phyloP scores from a whole-genome alignment of 1,140 invertebrate species.

The Drepana arcuata region DNA sequence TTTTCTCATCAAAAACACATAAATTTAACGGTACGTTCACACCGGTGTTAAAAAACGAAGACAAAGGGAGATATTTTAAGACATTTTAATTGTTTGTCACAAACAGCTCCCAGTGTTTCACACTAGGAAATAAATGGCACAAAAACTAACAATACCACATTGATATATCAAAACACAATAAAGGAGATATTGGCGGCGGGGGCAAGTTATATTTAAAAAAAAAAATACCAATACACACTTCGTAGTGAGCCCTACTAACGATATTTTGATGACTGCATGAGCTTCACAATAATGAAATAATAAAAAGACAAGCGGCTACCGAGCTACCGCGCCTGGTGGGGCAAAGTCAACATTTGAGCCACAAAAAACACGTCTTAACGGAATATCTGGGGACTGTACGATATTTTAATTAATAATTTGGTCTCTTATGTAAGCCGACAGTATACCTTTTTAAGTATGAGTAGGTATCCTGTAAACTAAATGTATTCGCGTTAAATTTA shows the following conservation, averaged over 20 bases:
- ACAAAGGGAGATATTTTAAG: not conserved
- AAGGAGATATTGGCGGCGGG: conserved; percentile 24
- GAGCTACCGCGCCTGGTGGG: too few relatives aligned
- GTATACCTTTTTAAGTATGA: not conserved
- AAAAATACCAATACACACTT: conserved; percentile 54
- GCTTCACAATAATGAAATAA: conserved; percentile 42
- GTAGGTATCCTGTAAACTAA: not conserved
- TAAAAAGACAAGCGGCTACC: conserved; percentile 37
- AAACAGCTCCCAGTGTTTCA: not conserved
- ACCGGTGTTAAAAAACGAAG: not conserved
- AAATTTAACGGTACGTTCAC: not conserved
- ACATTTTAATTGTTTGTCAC: not conserved
- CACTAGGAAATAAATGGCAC: conserved; percentile 12
- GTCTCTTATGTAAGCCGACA: not conserved
- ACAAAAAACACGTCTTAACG: conserved; percentile 12
- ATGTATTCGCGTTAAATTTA: too few relatives aligned
- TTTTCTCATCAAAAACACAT: not conserved
- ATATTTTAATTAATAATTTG: not conserved
- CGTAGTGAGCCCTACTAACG: conserved; percentile 40
- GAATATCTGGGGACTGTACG: not conserved
- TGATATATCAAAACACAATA: conserved; percentile 47
- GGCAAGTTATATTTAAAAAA: conserved; percentile 50
- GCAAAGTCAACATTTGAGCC: conserved; percentile 21
- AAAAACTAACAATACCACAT: conserved; percentile 37
- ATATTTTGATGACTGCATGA: conserved; percentile 53